Conservation (phyloP, 1,140 invertebrate species). For the Drosophila persimilis region DNA sequence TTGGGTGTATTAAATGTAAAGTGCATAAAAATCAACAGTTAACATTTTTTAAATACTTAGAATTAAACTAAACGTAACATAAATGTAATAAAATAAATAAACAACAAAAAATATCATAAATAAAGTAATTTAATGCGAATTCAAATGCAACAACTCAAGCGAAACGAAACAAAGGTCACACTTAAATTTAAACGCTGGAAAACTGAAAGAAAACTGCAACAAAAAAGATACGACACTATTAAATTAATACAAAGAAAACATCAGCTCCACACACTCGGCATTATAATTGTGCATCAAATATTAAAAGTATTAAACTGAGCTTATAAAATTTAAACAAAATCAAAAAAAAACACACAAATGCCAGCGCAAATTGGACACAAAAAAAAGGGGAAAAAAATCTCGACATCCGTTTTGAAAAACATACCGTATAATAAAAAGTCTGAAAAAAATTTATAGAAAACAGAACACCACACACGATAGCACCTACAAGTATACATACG, state of each 20-base stretch:
- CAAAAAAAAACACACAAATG: slow-evolving; percentile 19
- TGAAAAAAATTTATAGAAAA: slow-evolving; percentile 58
- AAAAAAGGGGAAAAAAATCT: slow-evolving; percentile 52
- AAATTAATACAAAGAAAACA: slow-evolving; percentile 34
- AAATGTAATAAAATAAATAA: slow-evolving; percentile 84
- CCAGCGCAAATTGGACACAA: slow-evolving; percentile 16
- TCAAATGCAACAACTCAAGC: slow-evolving; percentile 17
- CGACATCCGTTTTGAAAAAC: slow-evolving; percentile 70
- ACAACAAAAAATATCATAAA: slow-evolving; percentile 65
- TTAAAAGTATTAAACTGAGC: slow-evolving; percentile 79
- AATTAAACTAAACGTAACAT: slow-evolving; percentile 82
- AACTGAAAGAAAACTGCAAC: slow-evolving; percentile 35
- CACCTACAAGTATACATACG: slow-evolving; percentile 27
- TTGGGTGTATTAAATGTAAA: slow-evolving; percentile 75
- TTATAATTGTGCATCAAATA: slow-evolving; percentile 73
- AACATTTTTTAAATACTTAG: slow-evolving; percentile 85
- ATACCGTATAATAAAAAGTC: slow-evolving; percentile 66
- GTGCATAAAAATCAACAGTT: slow-evolving; percentile 84
- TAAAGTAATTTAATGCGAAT: slow-evolving; percentile 46
- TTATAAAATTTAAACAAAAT: slow-evolving; percentile 70
- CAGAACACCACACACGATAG: slow-evolving; percentile 25
- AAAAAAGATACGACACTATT: slow-evolving; percentile 28
- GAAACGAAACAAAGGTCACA: slow-evolving; percentile 14
- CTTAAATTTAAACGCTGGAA: slow-evolving; percentile 16
- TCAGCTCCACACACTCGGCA: slow-evolving; percentile 31